Conservation (phyloP, 2,113 vertebrate species). For the Antennarius striatus region DNA sequence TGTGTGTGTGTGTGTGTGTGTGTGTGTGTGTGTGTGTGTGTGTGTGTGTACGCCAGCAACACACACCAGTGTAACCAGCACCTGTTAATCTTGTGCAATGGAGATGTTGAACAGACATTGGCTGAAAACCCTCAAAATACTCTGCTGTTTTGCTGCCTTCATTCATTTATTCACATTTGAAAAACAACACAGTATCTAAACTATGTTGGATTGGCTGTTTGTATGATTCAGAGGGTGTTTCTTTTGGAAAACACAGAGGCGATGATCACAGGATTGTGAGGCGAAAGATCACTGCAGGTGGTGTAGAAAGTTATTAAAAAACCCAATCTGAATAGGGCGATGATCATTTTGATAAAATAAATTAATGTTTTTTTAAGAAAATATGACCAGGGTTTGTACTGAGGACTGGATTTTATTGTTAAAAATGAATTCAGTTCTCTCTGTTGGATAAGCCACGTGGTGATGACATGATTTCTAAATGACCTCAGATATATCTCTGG, state of each 20-base stretch:
- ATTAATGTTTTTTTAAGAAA: too few relatives aligned
- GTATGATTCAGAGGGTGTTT: too few relatives aligned
- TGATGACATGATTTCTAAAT: not conserved
- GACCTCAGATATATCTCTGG: not conserved
- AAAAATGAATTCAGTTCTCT: not conserved
- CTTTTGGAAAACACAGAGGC: too few relatives aligned
- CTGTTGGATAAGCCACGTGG: not conserved
- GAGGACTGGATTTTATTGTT: not conserved
- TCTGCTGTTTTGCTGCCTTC: slow-evolving; percentile 4
- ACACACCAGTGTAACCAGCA: not conserved
- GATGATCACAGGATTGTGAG: not conserved
- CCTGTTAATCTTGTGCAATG: slow-evolving; percentile 29
- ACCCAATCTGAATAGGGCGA: too few relatives aligned
- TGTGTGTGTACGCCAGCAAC: not conserved
- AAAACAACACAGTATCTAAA: not conserved
- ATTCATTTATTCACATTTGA: not conserved
- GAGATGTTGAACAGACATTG: slow-evolving; percentile 26
- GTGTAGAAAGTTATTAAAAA: too few relatives aligned
- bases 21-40: not conserved
- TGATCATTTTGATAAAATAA: too few relatives aligned
- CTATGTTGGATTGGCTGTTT: not conserved
- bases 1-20: not conserved
- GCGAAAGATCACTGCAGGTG: not conserved
- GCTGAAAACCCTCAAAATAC: slow-evolving; percentile 13
- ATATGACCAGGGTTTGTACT: too few relatives aligned